Evolutionary conservation across 2,113 vertebrate genomes (phyloP).

Genomic region (Ibidorhyncha struthersii): DNA sequence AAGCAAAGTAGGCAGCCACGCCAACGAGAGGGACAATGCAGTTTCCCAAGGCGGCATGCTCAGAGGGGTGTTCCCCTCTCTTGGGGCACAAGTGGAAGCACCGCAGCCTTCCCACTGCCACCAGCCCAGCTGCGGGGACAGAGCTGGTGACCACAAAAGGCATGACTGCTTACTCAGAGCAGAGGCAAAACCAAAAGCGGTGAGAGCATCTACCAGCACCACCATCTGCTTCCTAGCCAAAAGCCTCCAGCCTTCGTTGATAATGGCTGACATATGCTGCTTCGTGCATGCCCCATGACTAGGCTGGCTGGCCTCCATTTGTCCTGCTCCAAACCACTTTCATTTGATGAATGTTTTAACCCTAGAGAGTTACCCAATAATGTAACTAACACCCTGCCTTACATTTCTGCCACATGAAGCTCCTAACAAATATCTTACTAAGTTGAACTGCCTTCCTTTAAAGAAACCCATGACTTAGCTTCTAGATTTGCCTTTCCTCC

Average conservation of each 20-base stretch:
- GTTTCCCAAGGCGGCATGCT: neutral
- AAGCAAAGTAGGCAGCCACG: neutral
- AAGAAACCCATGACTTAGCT: neutral
- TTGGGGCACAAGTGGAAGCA: neutral
- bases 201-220: neutral
- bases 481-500: neutral
- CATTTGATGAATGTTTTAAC: neutral
- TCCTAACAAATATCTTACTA: neutral
- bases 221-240: neutral
- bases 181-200: neutral
- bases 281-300: neutral
- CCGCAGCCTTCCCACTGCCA: neutral
- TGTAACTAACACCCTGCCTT: neutral
- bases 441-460: neutral
- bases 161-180: neutral
- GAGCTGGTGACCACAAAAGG: neutral
- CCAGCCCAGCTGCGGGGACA: neutral
- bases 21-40: fast-evolving
- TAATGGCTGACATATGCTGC: neutral
- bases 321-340: neutral
- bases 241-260: neutral
- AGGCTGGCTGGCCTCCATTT: neutral
- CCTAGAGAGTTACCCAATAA: neutral
- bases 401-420: neutral
- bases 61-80: fast-evolving